Evolutionary conservation across 2,797 vertebrate species (phyloP).

Genomic region (Acomys russatus): DNA sequence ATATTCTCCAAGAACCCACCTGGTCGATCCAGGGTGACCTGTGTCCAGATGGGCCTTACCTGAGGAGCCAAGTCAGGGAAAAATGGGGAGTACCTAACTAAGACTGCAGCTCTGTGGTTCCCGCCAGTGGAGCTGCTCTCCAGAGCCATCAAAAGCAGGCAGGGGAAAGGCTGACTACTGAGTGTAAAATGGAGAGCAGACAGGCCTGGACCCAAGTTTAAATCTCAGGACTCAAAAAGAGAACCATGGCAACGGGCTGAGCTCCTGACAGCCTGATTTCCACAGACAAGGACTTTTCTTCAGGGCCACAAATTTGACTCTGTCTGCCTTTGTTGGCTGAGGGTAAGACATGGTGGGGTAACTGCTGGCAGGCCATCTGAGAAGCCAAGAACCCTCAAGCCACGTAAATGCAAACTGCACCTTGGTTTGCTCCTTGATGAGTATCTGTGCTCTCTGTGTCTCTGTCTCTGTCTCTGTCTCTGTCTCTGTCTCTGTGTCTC

Average conservation of each 20-base stretch:
- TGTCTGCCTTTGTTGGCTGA: background rate
- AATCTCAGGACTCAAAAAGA: background rate
- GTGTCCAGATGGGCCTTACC: background rate
- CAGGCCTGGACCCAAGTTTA: background rate
- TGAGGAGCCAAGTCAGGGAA: background rate
- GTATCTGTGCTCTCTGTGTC: background rate
- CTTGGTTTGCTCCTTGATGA: constrained; percentile 64
- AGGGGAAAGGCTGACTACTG: rapidly evolving
- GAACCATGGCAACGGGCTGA: background rate
- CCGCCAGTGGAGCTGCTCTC: background rate
- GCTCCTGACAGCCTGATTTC: background rate
- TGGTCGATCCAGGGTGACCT: too few relatives aligned
- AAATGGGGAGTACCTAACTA: background rate
- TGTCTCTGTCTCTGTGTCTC: too few relatives aligned
- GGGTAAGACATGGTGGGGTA: constrained; percentile 34
- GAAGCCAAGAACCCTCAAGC: constrained; percentile 40
- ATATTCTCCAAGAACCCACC: background rate
- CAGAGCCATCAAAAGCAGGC: background rate
- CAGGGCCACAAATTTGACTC: background rate
- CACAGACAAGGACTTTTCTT: background rate
- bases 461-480: too few relatives aligned
- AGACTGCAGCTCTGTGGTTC: rapidly evolving
- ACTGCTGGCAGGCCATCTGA: background rate
- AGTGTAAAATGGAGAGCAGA: background rate
- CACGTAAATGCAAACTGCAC: constrained; percentile 42